phyloP scores from a whole-genome alignment of 2,113 vertebrate species.

The Myiozetetes cayanensis region DNA sequence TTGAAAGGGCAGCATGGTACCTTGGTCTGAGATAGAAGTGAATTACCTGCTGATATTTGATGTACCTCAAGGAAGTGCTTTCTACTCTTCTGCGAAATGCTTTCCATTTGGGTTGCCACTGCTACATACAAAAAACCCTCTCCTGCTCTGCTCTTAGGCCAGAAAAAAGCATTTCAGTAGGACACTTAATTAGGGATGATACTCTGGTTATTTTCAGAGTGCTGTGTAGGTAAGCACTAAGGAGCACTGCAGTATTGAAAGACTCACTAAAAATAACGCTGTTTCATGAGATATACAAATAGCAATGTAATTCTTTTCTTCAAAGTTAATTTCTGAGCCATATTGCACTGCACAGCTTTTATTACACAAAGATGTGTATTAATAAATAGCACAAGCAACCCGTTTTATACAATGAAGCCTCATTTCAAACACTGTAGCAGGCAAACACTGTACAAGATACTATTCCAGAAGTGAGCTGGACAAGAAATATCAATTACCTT shows the following conservation, averaged over 20 bases:
- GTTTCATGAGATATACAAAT: conserved; percentile 3
- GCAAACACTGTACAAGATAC: not conserved
- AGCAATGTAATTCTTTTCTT: conserved; percentile 20
- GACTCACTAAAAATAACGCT: not conserved
- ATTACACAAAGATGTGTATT: conserved; percentile 11
- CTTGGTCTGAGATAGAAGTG: not conserved
- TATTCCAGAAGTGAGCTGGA: conserved; percentile 8
- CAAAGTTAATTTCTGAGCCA: conserved; percentile 39
- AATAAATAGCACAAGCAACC: conserved; percentile 2
- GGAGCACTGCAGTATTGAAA: not conserved
- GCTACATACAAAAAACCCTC: not conserved
- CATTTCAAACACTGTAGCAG: not conserved
- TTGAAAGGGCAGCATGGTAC: not conserved
- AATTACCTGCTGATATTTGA: not conserved
- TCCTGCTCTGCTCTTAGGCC: not conserved
- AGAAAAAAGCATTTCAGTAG: not conserved
- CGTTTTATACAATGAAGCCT: conserved; percentile 26
- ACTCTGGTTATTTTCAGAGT: not conserved
- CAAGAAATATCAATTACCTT: conserved; percentile 30
- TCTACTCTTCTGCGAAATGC: not conserved
- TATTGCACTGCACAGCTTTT: conserved; percentile 32
- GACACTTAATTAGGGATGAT: conserved; percentile 12
- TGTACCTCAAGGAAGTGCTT: not conserved
- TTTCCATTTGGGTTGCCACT: not conserved
- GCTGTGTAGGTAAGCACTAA: not conserved